Base-by-base conservation (phyloP, 2,888 invertebrate species). In the Hirtodrosophila histrioides region DNA sequence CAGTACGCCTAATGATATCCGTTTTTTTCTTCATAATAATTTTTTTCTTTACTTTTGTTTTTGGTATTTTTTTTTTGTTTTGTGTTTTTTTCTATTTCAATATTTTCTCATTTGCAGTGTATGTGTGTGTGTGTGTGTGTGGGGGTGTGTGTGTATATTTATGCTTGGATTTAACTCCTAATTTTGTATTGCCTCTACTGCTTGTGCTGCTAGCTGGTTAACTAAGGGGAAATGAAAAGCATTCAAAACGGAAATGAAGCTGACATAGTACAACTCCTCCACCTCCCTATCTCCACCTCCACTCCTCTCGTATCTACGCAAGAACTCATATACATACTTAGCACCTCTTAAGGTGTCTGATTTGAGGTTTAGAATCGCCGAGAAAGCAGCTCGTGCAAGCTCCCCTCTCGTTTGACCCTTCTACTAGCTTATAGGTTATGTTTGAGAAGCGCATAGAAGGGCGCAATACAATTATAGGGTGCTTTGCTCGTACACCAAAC, bases 1-100 rank as follows among this genome's bases (percentile, higher is more conserved):
- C 86, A 69, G 81, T 83, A 83, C 74, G 80, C 88, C 83, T 83
- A 88, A 83, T 83, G 83, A 83, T 83, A 83, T 86, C 66, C 55
- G 67, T 60, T 27, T 58, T 58, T 53, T 64, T 53, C 53, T 61
- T 63, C 56, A 45, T 53, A 41, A 17, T 17, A 17, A n/a, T n/a
- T 17, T 27, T 2, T 27, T 27, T 27, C 6, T 2, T 24, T 8
- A 31, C 39, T 33, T 10, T n/a, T n/a, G n/a, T n/a, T n/a, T n/a
- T n/a, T 46, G 17, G 6, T 40, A 41, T 51, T 54, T 46, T 46
- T 24, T 6, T 45, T 29, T 57, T 57, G 62, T 60, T 61, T 64
- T 64, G 53, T 63, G 17, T 55, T 70, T 41, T 57, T 23, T 27
- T 27, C 6, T 27, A 27, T 27, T 27, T 27, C 17, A 17, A 27